Conservation (phyloP, 2,888 invertebrate species). For the Branchinecta sandiegonensis region DNA sequence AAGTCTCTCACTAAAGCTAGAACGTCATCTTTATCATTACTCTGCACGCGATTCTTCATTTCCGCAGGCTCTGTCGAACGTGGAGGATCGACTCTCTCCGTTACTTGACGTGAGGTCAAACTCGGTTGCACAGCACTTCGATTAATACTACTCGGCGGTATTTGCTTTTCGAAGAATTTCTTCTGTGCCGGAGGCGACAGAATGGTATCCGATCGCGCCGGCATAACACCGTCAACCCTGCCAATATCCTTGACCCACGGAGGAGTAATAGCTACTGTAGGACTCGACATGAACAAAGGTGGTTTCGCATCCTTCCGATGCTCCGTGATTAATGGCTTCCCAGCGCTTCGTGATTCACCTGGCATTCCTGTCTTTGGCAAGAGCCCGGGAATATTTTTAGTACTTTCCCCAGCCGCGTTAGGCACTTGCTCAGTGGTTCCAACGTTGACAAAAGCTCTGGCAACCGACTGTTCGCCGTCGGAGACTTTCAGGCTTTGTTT, state of each 20-base stretch:
- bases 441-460: slow-evolving; percentile 6
- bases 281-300: not conserved
- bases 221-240: not conserved
- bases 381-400: slow-evolving; percentile 2
- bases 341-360: not conserved
- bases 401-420: not conserved
- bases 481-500: slow-evolving; percentile 6
- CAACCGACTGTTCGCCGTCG: not conserved
- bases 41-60: too few relatives aligned
- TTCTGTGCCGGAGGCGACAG: too few relatives aligned
- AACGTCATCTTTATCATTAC: not conserved
- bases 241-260: slow-evolving; percentile 15
- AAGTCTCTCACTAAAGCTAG: not conserved
- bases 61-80: too few relatives aligned
- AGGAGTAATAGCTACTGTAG: not conserved
- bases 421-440: not conserved
- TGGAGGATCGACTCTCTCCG: too few relatives aligned
- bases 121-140: too few relatives aligned
- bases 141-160: too few relatives aligned
- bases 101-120: too few relatives aligned
- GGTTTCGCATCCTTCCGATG: not conserved
- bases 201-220: too few relatives aligned
- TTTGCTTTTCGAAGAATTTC: too few relatives aligned
- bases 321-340: not conserved
- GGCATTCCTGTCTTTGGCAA: not conserved